phyloP scores from a whole-genome alignment of 2,113 vertebrate species.

The Takifugu flavidus region DNA sequence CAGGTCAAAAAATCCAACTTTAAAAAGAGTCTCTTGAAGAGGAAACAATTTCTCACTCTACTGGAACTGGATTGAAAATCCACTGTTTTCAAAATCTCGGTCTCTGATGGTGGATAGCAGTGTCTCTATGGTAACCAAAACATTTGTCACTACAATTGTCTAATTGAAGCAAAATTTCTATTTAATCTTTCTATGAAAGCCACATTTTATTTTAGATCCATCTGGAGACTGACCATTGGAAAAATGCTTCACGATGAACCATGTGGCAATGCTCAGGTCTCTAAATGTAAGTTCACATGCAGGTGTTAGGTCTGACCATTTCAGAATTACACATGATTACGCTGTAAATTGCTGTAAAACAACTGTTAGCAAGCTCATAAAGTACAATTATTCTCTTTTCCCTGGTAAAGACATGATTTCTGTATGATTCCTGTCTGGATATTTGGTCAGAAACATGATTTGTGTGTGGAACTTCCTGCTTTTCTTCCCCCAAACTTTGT shows the following conservation, averaged over 20 bases:
- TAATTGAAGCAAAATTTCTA: no score
- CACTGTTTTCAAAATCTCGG: neutral
- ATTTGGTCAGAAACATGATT: no score
- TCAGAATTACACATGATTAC: constrained; percentile 11
- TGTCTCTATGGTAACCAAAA: no score
- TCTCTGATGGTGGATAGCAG: no score
- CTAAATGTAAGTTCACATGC: neutral
- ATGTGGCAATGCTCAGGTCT: neutral
- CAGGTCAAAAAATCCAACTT: constrained; percentile 1
- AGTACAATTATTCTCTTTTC: neutral
- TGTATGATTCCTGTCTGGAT: no score
- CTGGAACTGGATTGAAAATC: neutral
- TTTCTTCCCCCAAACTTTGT: no score
- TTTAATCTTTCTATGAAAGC: neutral
- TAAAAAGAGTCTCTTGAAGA: constrained; percentile 12
- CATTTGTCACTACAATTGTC: no score
- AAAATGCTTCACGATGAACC: neutral
- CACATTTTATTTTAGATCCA: neutral
- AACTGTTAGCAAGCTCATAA: neutral
- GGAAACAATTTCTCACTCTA: constrained; percentile 3
- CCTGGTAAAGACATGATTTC: neutral
- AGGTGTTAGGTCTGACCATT: neutral
- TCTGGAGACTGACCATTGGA: neutral
- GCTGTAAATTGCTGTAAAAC: constrained; percentile 5
- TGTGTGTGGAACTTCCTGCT: no score